Conservation (phyloP, 2,888 invertebrate genomes). For the Ellobium chinense region DNA sequence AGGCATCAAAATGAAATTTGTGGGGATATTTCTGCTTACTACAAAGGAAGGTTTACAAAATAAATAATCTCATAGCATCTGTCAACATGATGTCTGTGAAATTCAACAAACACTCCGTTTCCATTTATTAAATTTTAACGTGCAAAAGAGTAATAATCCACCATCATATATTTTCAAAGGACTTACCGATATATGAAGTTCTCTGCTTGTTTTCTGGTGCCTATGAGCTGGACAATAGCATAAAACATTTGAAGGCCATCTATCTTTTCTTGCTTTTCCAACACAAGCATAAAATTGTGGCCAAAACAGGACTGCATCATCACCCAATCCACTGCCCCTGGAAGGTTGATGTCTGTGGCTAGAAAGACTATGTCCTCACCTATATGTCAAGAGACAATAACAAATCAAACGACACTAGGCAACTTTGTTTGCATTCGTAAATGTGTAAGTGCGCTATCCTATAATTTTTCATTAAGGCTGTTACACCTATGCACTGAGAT, state of each 20-base stretch:
- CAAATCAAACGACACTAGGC: too few relatives aligned
- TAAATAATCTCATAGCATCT: not conserved
- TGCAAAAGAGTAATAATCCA: not conserved
- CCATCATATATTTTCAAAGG: not conserved
- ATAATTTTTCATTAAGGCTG: too few relatives aligned
- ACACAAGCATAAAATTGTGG: constrained; percentile 99
- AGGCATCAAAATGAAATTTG: too few relatives aligned
- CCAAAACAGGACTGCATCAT: constrained; percentile 99
- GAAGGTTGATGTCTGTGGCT: constrained; percentile 99
- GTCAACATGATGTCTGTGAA: not conserved
- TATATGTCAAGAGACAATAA: too few relatives aligned
- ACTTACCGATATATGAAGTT: constrained; percentile 95
- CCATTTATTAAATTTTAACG: too few relatives aligned
- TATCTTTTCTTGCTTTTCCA: constrained; percentile 93
- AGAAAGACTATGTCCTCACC: constrained; percentile 99
- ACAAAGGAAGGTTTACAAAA: too few relatives aligned
- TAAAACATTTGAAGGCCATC: constrained; percentile 85
- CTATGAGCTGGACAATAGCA: constrained; percentile 99
- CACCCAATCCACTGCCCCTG: constrained; percentile 98
- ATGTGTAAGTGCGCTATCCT: too few relatives aligned
- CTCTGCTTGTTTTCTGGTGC: constrained; percentile 98
- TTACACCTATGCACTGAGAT: too few relatives aligned
- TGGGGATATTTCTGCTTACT: too few relatives aligned
- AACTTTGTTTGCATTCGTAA: too few relatives aligned
- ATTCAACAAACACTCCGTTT: not conserved